Base-by-base conservation (phyloP, 2,113 vertebrate species). In the Nothobranchius furzeri region DNA sequence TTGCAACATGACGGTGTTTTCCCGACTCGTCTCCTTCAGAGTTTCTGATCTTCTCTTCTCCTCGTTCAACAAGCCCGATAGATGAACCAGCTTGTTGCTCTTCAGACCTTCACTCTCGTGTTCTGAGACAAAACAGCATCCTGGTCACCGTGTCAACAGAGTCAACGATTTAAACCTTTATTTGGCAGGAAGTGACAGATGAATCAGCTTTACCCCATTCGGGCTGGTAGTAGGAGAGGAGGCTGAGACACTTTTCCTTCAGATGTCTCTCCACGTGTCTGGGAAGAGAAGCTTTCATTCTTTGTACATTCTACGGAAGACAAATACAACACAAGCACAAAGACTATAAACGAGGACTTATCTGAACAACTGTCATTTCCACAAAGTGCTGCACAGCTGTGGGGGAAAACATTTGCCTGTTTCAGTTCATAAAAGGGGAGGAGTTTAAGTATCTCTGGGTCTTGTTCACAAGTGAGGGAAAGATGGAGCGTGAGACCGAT, bases 171-270 rank as follows among this genome's bases (percentile, higher is more conserved):
- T 6, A 3, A 12, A 12, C 37, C 10, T 1, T 46, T 8, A 17
- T 20, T n/a, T 55, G 6, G 3, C 60, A 10, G 9, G 10, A 7
- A 61, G 35, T 13, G 35, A 20, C 17, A 12, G 43, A 47, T 9
- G 10, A 10, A 35, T 46, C 3, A 42, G 36, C 10, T 7, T 56
- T 76, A 96, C 95, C 95, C 68, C 92, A 91, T 43, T 84, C 93
- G 17, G 95, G 95, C 35, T 92, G 91, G 55, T 93, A 93, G 64
- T 95, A 96, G 43, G 92, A 88, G 2, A 96, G 93, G 9, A 96
- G 70, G 45, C 72, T 81, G 42, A 93, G 82, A 55, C 93, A 93
- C 65, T 94, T 96, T 71, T 89, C 92, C 83, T 90, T 94, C 11
- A 96, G 90, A 49, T 92, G 91, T 49, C 92, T 90, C 64, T 95